phyloP scores from a whole-genome alignment of 2,113 vertebrate genomes.

The Sinocyclocheilus rhinocerous region DNA sequence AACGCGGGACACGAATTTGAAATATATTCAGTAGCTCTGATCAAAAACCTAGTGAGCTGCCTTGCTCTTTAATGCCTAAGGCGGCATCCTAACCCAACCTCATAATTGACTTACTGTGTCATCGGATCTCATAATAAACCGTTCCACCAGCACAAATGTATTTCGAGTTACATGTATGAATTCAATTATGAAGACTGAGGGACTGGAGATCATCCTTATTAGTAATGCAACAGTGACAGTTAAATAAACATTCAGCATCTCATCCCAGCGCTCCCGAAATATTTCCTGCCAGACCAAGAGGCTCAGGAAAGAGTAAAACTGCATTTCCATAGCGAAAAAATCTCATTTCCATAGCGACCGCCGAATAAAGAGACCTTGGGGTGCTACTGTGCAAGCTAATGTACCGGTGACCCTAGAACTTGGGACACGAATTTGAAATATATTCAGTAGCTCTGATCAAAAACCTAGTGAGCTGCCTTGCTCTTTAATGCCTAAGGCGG shows the following conservation, averaged over 20 bases:
- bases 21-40: conserved; percentile 19
- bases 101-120: neutral
- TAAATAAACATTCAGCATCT: conserved; percentile 8
- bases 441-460: conserved; percentile 10
- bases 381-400: conserved; percentile 16
- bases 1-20: conserved; percentile 1
- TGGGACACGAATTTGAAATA: neutral
- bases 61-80: neutral
- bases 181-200: too few species aligned
- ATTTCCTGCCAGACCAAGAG: conserved; percentile 12
- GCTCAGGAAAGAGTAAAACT: conserved; percentile 34
- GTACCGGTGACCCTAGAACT: conserved; percentile 37
- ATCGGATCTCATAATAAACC: conserved; percentile 12
- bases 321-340: too few species aligned
- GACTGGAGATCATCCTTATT: neutral
- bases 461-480: conserved; percentile 9
- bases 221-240: neutral
- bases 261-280: conserved; percentile 12
- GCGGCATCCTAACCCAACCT: neutral
- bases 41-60: conserved; percentile 11
- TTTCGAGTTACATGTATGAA: too few species aligned
- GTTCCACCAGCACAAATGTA: neutral
- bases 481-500: neutral
- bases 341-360: conserved; percentile 55
- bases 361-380: conserved; percentile 34